Evolutionary conservation across 2,888 invertebrate genomes (phyloP), one percentile per base, ranked within the genome.

Genomic region (Tetanocera ferruginea): DNA sequence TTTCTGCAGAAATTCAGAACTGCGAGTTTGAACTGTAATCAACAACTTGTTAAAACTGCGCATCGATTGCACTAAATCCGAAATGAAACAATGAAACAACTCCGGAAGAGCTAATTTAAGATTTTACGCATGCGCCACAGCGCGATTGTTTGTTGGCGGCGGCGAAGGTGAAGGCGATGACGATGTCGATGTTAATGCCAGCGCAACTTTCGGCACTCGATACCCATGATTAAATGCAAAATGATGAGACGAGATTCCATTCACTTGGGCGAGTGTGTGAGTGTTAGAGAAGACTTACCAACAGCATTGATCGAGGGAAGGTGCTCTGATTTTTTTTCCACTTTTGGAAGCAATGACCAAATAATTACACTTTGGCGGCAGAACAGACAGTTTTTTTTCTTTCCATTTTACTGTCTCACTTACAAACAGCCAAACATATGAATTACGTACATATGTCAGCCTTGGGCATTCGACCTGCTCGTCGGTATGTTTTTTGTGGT

Each of bases 81-180:
- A 60, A 23, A 23, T 25, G 9, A 23, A 23, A 28, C 57, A 60
- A 19, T 28, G 28, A 25, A 23, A 23, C 25, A 52, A 55, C 55
- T 55, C 55, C 71, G 71, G 71, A 71, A 71, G 71, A 57, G 25
- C 34, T 19, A 72, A 72, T 72, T 72, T 72, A 43, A 34, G 60
- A 72, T 72, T 72, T 72, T 60, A 72, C 72, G 72, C 72, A 72
- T 72, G 60, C 60, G 72, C 72, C 19, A 14, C 60, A 17, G 60
- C 9, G 25, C 11, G 3, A 17, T 14, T 67, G 49, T 6, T 43
- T 62, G 62, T 37, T n/a, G 37, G 37, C 37, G 25, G 66, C n/a
- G 55, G 19, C 55, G 64, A 64, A n/a, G 64, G 31, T 17, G 64
- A 31, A 14, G 28, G 64, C 14, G n/a, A 64, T 31, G 28, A 19